Conservation (phyloP, 2,888 invertebrate genomes). For the Lampropteryx suffumata region DNA sequence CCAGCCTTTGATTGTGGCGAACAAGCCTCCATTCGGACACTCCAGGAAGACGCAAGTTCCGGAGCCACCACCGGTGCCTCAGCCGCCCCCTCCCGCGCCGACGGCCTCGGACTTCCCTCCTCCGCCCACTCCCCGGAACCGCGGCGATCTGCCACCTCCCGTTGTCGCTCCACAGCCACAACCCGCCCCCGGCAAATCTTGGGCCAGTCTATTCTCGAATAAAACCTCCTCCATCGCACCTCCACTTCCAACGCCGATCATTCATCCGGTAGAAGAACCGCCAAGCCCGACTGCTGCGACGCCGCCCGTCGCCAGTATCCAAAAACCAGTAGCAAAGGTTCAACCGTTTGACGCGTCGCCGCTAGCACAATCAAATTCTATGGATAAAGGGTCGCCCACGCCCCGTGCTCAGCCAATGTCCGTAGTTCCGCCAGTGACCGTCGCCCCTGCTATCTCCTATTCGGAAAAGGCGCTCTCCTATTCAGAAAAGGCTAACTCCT, state of each 20-base stretch:
- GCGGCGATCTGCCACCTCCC: conserved; percentile 64
- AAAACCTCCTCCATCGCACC: conserved; percentile 47
- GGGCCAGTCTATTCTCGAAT: conserved; percentile 86
- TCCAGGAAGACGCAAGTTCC: conserved; percentile 62
- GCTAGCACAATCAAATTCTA: conserved; percentile 44
- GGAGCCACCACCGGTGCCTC: conserved; percentile 62
- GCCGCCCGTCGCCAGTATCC: conserved; percentile 57
- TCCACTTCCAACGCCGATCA: conserved; percentile 32
- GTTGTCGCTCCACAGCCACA: conserved; percentile 62
- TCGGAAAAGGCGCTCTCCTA: conserved; percentile 47
- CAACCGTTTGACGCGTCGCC: conserved; percentile 83
- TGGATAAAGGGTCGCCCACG: conserved; percentile 54
- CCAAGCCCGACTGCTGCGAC: conserved; percentile 53
- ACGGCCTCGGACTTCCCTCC: conserved; percentile 80
- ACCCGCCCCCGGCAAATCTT: conserved; percentile 80
- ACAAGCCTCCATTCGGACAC: conserved; percentile 75
- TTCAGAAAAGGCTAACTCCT: conserved; percentile 47
- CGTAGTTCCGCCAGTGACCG: conserved; percentile 37
- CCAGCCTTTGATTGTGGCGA: conserved; percentile 74
- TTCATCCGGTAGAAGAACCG: conserved; percentile 54
- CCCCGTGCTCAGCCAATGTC: conserved; percentile 39
- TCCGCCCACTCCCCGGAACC: conserved; percentile 72
- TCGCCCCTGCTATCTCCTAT: conserved; percentile 29
- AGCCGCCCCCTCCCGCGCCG: conserved; percentile 71
- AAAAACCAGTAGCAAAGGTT: conserved; percentile 84